These are phyloP conservation scores for Thinocorus orbignyianus DNA, from an alignment of 2,113 vertebrate species.

Conservation along the genomic window DNA sequence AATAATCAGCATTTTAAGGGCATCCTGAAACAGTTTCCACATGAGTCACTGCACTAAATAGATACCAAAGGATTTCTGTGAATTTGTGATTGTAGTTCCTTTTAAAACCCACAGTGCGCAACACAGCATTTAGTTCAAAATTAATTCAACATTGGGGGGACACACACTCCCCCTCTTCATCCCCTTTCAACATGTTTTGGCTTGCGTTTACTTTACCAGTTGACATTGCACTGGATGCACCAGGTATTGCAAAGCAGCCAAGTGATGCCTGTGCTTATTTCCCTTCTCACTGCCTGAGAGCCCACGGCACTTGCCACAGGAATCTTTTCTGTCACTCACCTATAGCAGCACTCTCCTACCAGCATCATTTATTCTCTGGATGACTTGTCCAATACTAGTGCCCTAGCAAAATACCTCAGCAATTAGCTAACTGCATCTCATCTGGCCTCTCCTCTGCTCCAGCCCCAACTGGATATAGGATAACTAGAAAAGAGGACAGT, in stretches of 20 bases:
- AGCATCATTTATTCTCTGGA: background rate
- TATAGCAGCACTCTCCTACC: background rate
- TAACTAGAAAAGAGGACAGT: background rate
- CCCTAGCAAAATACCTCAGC: background rate
- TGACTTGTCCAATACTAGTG: background rate
- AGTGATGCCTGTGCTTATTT: background rate
- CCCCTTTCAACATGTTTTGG: background rate
- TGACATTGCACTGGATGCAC: fast-evolving
- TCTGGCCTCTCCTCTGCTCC: background rate
- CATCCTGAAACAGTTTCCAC: background rate
- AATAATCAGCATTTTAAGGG: background rate
- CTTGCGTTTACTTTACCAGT: background rate
- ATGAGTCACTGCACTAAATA: background rate
- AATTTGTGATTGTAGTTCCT: background rate
- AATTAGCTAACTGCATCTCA: background rate
- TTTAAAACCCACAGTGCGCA: background rate
- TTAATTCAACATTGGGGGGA: background rate
- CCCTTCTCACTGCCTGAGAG: background rate
- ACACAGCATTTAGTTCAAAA: background rate
- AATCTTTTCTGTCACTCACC: background rate
- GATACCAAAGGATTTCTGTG: background rate
- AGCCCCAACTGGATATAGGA: background rate
- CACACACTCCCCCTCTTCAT: background rate
- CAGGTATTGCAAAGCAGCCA: background rate
- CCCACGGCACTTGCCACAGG: background rate